phyloP scores from a whole-genome alignment of 2,888 invertebrate genomes.

The Siphonodentalium dalli region DNA sequence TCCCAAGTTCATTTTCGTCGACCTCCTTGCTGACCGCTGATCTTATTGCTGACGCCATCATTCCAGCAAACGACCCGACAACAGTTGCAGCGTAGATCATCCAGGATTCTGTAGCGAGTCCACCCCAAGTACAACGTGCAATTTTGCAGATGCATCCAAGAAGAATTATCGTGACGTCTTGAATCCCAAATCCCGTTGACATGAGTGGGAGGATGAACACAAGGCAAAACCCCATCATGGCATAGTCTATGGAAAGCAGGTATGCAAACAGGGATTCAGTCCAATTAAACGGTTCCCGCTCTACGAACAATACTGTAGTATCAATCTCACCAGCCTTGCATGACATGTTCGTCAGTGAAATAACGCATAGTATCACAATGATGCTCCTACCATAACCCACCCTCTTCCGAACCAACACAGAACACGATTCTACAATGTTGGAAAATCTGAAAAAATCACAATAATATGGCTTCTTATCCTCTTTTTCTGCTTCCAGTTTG shows the following conservation, averaged over 20 bases:
- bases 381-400: constrained; percentile 35
- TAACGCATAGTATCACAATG: constrained; percentile 46
- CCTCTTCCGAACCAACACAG: constrained; percentile 42
- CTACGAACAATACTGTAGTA: constrained; percentile 58
- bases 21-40: constrained; percentile 61
- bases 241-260: constrained; percentile 61
- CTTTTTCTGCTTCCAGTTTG: constrained; percentile 5
- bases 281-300: constrained; percentile 58
- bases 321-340: constrained; percentile 63
- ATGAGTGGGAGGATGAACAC: constrained; percentile 58
- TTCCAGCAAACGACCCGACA: constrained; percentile 54
- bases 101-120: constrained; percentile 48
- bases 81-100: constrained; percentile 58
- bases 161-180: constrained; percentile 55
- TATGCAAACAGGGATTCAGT: constrained; percentile 59
- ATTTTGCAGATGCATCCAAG: constrained; percentile 57
- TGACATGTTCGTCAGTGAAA: constrained; percentile 49
- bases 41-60: constrained; percentile 56
- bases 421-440: constrained; percentile 45
- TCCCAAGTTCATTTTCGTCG: constrained; percentile 57
- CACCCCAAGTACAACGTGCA: constrained; percentile 50
- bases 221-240: constrained; percentile 58
- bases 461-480: constrained; percentile 24
- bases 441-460: constrained; percentile 27
- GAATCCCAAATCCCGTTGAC: constrained; percentile 40